Evolutionary conservation across 2,888 invertebrate species (phyloP).

Genomic region (Deilephila porcellus): DNA sequence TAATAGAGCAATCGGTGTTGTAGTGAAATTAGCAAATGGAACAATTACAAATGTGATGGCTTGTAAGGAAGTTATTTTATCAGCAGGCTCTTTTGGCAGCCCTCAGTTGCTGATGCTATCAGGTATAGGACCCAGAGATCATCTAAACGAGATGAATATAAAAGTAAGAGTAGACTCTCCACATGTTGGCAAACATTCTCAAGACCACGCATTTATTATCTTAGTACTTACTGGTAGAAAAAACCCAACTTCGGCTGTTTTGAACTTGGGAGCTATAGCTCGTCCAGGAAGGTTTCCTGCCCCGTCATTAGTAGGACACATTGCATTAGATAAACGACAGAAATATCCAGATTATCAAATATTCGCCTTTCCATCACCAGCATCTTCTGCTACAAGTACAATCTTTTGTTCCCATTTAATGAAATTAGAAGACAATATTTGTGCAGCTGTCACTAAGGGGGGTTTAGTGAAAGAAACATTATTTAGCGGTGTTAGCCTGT

Average conservation of each 20-base stretch:
- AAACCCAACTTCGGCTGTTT: conserved; percentile 35
- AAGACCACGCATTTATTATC: conserved; percentile 53
- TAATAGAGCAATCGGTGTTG: conserved; percentile 51
- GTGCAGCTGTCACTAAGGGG: conserved; percentile 41
- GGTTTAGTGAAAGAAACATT: conserved; percentile 41
- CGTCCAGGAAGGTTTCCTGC: conserved; percentile 47
- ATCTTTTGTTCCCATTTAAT: conserved; percentile 44
- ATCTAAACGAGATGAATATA: conserved; percentile 52
- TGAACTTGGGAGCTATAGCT: conserved; percentile 44
- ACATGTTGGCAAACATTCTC: conserved; percentile 57
- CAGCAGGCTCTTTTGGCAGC: conserved; percentile 57
- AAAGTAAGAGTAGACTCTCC: conserved; percentile 48
- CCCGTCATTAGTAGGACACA: conserved; percentile 52
- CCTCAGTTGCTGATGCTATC: conserved; percentile 64
- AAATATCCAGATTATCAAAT: conserved; percentile 58
- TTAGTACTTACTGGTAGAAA: conserved; percentile 45
- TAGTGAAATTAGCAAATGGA: conserved; percentile 41
- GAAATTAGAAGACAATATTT: conserved; percentile 44
- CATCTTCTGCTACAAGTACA: conserved; percentile 42
- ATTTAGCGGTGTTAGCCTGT: conserved; percentile 40
- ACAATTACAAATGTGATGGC: conserved; percentile 41
- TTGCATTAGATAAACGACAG: conserved; percentile 49
- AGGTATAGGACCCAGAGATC: conserved; percentile 57
- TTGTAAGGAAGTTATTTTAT: conserved; percentile 56
- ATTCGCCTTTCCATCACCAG: conserved; percentile 45